phyloP scores from a whole-genome alignment of 2,797 vertebrate genomes.

The Rhinella marina region DNA sequence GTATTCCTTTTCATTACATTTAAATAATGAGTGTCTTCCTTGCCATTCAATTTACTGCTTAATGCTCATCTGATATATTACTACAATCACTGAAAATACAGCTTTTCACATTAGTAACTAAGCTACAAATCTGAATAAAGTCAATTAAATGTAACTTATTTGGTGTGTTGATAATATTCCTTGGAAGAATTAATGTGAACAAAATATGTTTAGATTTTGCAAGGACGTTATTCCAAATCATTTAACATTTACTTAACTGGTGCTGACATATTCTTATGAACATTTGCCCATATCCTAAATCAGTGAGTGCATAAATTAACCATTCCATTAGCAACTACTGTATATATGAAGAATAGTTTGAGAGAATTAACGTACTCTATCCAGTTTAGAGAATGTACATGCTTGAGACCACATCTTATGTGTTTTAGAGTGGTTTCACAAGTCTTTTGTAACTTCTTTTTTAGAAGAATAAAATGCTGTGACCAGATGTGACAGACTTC shows the following conservation, averaged over 20 bases:
- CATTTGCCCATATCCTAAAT: slow-evolving; percentile 9
- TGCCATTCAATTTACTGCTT: neutral
- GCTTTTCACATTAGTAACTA: slow-evolving; percentile 8
- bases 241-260: neutral
- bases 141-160: slow-evolving; percentile 28
- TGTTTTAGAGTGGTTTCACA: no score
- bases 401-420: no score
- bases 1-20: slow-evolving; percentile 43
- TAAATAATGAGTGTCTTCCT: slow-evolving; percentile 28
- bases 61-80: slow-evolving; percentile 15
- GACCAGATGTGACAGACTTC: no score
- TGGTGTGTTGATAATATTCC: neutral
- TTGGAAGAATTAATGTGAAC: neutral
- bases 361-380: no score
- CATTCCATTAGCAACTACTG: neutral
- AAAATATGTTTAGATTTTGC: slow-evolving; percentile 20
- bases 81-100: neutral
- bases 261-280: neutral
- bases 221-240: slow-evolving; percentile 1
- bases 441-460: no score
- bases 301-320: neutral
- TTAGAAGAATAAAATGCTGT: no score
- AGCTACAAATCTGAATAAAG: slow-evolving; percentile 36
- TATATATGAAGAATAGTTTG: neutral
- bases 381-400: no score